These are phyloP conservation scores for Macrotus californicus DNA, from an alignment of 2,113 vertebrate genomes.

Conservation along the genomic window DNA sequence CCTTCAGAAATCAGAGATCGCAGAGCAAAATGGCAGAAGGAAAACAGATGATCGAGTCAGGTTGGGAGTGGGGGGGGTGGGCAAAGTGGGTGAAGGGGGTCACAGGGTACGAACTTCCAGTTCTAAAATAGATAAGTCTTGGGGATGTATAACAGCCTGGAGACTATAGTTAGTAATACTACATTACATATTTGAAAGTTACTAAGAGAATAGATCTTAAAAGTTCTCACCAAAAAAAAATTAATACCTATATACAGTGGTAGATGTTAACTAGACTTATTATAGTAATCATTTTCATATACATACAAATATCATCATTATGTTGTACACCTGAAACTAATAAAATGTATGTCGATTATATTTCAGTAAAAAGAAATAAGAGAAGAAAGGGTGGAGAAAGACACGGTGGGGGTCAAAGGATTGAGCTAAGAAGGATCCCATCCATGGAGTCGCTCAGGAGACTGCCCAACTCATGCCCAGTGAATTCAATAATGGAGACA, in stretches of 20 bases:
- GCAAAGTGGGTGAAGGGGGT: background rate
- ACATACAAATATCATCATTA: background rate
- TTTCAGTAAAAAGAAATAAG: background rate
- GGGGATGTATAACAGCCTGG: background rate
- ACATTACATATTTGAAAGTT: background rate
- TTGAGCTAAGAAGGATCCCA: background rate
- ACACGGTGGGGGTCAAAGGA: background rate
- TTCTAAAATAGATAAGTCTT: background rate
- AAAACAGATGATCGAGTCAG: background rate
- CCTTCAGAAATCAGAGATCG: background rate
- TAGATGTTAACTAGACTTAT: background rate
- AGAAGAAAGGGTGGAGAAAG: background rate
- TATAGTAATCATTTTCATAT: background rate
- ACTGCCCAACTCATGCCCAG: background rate
- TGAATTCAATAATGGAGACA: background rate
- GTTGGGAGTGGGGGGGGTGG: background rate
- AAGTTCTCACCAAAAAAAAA: background rate
- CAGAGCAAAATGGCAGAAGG: constrained; percentile 1
- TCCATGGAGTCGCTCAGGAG: background rate
- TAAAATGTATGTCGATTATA: background rate
- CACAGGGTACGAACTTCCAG: background rate
- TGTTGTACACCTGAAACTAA: background rate
- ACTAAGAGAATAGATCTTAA: background rate
- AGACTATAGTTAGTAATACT: background rate
- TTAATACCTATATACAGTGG: background rate